A percentile compares a stretch with the other conserved stretches of the same genome.
Evolutionary conservation across 2,113 vertebrate species (phyloP).

Genomic region (Marmota flaviventris): DNA sequence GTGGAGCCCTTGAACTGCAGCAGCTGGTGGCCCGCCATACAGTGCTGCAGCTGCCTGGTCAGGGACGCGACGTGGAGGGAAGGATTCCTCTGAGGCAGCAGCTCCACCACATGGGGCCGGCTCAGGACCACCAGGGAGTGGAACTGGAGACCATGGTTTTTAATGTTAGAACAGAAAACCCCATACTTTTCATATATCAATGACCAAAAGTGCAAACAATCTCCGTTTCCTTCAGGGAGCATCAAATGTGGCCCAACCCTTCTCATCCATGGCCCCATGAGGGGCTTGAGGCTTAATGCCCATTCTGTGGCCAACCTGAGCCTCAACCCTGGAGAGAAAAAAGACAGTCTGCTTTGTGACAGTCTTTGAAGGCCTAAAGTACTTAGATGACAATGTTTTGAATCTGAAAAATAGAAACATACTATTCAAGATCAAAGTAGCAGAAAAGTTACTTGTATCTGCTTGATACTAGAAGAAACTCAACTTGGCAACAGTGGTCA

Average conservation of each 20-base stretch:
- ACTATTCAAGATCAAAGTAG: conserved; percentile 69
- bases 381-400: conserved; percentile 70
- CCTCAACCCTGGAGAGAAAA: conserved; percentile 79
- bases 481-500: conserved; percentile 57
- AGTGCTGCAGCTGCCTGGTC: conserved; percentile 99
- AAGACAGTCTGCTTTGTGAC: conserved; percentile 76
- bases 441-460: conserved; percentile 41
- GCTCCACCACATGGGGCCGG: conserved; percentile 89
- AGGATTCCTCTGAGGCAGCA: conserved; percentile 94
- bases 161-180: conserved; percentile 83
- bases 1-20: conserved; percentile 98
- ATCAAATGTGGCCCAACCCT: conserved; percentile 59
- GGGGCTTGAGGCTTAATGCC: conserved; percentile 37
- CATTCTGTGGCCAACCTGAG: conserved; percentile 29
- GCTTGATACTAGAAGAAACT: conserved; percentile 56
- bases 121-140: conserved; percentile 90
- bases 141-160: conserved; percentile 90
- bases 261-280: neutral
- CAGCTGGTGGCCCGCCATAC: conserved; percentile 99
- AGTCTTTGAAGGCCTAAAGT: conserved; percentile 62
- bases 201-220: conserved; percentile 84
- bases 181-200: conserved; percentile 83
- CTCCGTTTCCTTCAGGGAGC: conserved; percentile 81
- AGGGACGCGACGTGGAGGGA: conserved; percentile 94
- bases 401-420: conserved; percentile 45